Conservation (phyloP, 2,888 invertebrate species). For the Colostygia pectinataria region DNA sequence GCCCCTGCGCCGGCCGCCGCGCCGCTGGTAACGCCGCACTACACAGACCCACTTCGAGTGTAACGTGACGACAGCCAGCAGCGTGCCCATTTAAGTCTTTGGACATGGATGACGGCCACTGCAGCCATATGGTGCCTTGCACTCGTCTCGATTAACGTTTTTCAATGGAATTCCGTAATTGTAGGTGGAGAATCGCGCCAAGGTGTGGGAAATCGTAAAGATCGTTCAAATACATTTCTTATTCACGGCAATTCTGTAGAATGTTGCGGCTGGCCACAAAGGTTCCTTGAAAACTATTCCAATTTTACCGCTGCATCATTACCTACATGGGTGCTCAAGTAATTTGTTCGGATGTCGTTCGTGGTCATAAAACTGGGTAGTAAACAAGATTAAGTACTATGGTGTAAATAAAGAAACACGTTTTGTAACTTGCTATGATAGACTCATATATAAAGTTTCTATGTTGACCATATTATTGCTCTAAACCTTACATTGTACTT, state of each 20-base stretch:
- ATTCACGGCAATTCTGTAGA: conserved; percentile 13
- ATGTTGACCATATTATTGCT: no score
- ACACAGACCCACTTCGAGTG: conserved; percentile 69
- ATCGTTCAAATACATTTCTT: conserved; percentile 23
- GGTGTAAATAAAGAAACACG: conserved; percentile 10
- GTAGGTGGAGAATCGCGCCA: conserved; percentile 52
- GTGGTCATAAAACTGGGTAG: conserved; percentile 37
- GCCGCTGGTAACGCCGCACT: conserved; percentile 22
- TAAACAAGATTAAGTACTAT: conserved; percentile 31
- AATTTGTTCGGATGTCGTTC: conserved; percentile 35
- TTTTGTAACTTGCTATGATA: conserved; percentile 6
- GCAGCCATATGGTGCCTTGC: conserved; percentile 76
- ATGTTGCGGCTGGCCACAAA: conserved; percentile 25
- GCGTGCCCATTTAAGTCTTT: conserved; percentile 81
- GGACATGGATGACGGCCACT: conserved; percentile 76
- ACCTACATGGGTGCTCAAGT: conserved; percentile 19
- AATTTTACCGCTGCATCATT: conserved; percentile 26
- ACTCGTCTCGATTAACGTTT: conserved; percentile 55
- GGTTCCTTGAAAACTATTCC: conserved; percentile 13
- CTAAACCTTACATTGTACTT: no score
- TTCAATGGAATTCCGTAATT: conserved; percentile 66
- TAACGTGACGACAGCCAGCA: conserved; percentile 81
- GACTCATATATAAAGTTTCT: no score
- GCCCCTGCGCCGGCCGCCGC: conserved; percentile 55
- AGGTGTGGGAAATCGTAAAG: conserved; percentile 55